Conservation (phyloP, 2,888 invertebrate species). For the Marasmarcha lunaedactyla region DNA sequence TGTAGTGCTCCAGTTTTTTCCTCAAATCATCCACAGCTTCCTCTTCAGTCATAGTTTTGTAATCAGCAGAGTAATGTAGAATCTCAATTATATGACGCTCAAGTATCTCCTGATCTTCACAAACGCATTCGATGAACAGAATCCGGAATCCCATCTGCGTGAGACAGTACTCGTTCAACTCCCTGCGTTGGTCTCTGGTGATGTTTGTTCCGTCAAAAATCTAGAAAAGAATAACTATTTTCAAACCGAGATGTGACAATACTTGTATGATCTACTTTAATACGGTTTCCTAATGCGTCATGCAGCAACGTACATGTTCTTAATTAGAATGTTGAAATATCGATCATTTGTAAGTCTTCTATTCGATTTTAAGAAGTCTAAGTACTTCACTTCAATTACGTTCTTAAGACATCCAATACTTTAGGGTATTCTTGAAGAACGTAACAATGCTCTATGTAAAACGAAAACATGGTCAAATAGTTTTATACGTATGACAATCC, state of each 20-base stretch:
- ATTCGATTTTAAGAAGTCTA: no score
- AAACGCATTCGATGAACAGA: conserved; percentile 92
- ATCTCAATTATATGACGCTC: conserved; percentile 75
- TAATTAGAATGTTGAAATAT: no score
- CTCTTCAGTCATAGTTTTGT: conserved; percentile 81
- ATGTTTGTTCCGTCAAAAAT: conserved; percentile 95
- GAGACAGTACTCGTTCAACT: conserved; percentile 79
- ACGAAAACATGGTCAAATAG: no score
- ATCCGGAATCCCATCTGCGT: conserved; percentile 83
- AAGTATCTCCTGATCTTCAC: conserved; percentile 76
- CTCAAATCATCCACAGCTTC: conserved; percentile 85
- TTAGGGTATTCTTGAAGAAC: no score
- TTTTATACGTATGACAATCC: no score
- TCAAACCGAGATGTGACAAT: conserved; percentile 5
- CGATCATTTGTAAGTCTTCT: no score
- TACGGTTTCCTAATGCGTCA: neutral
- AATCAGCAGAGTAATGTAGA: conserved; percentile 88
- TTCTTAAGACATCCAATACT: no score
- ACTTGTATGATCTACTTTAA: neutral
- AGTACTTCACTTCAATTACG: no score
- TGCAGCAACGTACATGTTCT: no score
- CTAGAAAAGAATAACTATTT: conserved; percentile 50
- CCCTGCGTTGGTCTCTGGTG: conserved; percentile 81
- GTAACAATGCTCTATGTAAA: no score
- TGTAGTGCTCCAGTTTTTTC: conserved; percentile 86